Evolutionary conservation across 2,113 vertebrate genomes (phyloP).

Genomic region (Vombatus ursinus): DNA sequence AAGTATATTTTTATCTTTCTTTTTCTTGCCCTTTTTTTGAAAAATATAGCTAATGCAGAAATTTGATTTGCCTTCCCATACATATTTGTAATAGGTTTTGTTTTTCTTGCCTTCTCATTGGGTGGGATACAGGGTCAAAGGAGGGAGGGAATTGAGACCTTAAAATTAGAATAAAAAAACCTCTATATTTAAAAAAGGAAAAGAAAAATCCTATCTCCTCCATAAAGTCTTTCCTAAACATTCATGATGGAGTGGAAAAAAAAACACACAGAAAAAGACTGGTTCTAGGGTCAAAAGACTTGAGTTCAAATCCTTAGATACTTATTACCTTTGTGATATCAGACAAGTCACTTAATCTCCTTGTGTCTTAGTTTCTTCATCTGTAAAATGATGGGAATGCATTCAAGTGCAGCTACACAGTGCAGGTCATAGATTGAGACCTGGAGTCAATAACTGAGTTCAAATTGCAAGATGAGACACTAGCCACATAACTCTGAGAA

Average conservation of each 20-base stretch:
- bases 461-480: background rate
- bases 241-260: background rate
- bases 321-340: background rate
- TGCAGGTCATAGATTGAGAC: background rate
- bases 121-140: background rate
- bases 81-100: background rate
- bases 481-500: background rate
- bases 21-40: background rate
- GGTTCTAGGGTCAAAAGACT: background rate
- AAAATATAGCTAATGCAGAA: background rate
- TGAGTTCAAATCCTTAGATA: background rate
- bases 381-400: background rate
- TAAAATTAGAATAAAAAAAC: background rate
- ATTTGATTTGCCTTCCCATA: background rate
- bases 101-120: background rate
- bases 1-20: background rate
- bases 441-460: background rate
- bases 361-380: background rate
- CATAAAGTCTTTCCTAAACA: background rate
- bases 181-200: background rate
- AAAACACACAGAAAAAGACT: background rate
- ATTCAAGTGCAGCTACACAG: background rate
- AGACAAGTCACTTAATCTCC: background rate
- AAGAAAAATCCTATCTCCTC: background rate
- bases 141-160: background rate